A percentile compares a stretch with the other conserved stretches of the same genome.
Evolutionary conservation across 30 jellyfish, hydroid and myxozoan species (phyloP).

Genomic region (Aurelia coerulea): DNA sequence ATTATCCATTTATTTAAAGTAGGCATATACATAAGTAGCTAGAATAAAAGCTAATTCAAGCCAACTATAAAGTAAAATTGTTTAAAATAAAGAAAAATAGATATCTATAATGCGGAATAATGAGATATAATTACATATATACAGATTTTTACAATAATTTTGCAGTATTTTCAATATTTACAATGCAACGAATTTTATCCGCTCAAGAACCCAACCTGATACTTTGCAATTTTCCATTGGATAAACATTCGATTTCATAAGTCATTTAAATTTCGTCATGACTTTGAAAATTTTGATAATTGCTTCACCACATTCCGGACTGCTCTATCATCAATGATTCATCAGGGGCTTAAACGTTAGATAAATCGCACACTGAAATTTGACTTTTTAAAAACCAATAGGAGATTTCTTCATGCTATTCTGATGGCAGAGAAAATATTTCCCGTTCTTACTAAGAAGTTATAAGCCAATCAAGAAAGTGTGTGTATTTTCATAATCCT

Average conservation of each 20-base stretch:
- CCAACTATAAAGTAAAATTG: too few relatives aligned
- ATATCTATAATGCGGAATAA: too few relatives aligned
- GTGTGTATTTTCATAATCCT: conserved; percentile 5
- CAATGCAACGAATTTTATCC: too few relatives aligned
- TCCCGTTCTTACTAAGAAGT: conserved; percentile 21
- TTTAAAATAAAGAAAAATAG: too few relatives aligned
- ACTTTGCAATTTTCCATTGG: background rate
- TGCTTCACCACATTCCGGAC: conserved; percentile 17
- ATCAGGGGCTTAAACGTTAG: conserved; percentile 18
- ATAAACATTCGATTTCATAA: conserved; percentile 8
- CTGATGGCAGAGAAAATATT: background rate
- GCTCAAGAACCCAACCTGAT: too few relatives aligned
- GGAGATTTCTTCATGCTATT: conserved; percentile 13
- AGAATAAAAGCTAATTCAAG: too few relatives aligned
- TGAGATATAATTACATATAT: too few relatives aligned
- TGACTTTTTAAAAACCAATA: conserved; percentile 44
- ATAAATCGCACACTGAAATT: background rate
- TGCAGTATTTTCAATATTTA: too few relatives aligned
- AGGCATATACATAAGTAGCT: too few relatives aligned
- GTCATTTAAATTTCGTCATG: conserved; percentile 19
- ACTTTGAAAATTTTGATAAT: conserved; percentile 18
- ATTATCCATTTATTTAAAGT: too few relatives aligned
- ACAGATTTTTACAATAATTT: too few relatives aligned
- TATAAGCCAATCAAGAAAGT: conserved; percentile 18
- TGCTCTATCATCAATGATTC: conserved; percentile 11